These are phyloP conservation scores for Trochalopteron elliotii DNA, from an alignment of 2,113 vertebrate species.

Conservation along the genomic window DNA sequence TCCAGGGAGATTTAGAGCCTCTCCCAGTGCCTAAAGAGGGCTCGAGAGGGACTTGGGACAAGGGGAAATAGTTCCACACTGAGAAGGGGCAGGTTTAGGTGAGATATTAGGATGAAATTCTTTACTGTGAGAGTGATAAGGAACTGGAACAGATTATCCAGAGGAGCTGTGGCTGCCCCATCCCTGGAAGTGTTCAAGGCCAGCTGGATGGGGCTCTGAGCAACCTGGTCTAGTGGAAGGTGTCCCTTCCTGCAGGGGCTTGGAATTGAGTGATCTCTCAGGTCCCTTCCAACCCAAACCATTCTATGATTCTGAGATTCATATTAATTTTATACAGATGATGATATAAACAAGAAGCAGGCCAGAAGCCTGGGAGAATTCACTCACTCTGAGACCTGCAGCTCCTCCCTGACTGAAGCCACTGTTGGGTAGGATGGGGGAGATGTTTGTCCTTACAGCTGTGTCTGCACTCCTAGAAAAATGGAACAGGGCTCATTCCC, in stretches of 20 bases:
- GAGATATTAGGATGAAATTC: not conserved
- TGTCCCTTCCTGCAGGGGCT: not conserved
- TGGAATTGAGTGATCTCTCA: not conserved
- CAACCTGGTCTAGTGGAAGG: rapidly evolving
- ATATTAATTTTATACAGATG: not conserved
- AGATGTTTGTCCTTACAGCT: not conserved
- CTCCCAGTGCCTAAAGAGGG: not conserved
- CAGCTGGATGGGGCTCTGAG: not conserved
- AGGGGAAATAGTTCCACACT: not conserved
- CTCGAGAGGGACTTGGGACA: not conserved
- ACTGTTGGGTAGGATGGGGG: not conserved
- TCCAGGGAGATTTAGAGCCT: not conserved
- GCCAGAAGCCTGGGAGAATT: not conserved
- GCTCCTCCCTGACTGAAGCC: not conserved
- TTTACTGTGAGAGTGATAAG: not conserved
- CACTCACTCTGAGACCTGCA: not conserved
- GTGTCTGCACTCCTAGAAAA: not conserved
- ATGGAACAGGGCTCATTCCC: not conserved
- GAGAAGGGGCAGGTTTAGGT: not conserved
- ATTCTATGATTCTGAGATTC: not conserved
- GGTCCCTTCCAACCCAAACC: not conserved
- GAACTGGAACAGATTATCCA: not conserved
- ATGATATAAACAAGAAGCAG: not conserved
- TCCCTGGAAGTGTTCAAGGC: not conserved
- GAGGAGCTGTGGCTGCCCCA: not conserved